Base-by-base conservation (phyloP, 2,888 invertebrate genomes). In the Leptinotarsa haldemani region DNA sequence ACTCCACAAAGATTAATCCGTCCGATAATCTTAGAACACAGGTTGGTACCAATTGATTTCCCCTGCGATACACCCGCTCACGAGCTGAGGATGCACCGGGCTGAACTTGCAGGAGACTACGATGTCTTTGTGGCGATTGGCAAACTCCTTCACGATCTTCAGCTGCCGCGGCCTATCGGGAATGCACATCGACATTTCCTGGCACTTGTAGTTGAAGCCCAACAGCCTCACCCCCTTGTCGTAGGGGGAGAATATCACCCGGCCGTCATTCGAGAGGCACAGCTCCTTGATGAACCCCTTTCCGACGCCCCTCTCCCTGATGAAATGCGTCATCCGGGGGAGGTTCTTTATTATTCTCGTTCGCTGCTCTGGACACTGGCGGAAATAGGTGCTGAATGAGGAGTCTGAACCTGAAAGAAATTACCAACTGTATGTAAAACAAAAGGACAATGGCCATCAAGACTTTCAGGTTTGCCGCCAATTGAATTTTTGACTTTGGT, bases 241-340 rank as follows among this genome's bases (percentile, higher is more conserved):
- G 86, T 93, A 97, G 0, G 98, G 97, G 0, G 97, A 97, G 84
- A 96, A 96, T 46, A 98, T 93, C 13, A 97, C 88, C 67, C 97
- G 90, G 0, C 98, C 98, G 85, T 97, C 97, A 1, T 94, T 90
- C 1, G 97, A 97, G 87, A 96, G 97, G 82, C 95, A 95, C 64
- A 96, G 89, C 85, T 97, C 98, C 88, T 98, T 98, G 71, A 98
- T 97, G 82, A 95, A 97, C 0, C 97, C 97, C 78, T 94, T 94
- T 1, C 96, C 97, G 16, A 94, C 94, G 84, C 95, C 97, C 0
- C 95, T 94, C 85, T 98, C 97, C 83, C 95, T 92, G 12, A 93
- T 90, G 83, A 92, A 97, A 87, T 95, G 95, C 7, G 96, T 92
- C 67, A 98, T 90, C 63, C 97, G 90, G 16, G 93, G 92, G 22